These are phyloP conservation scores for Rhabditophanes sp. DNA, from an alignment of 2,888 invertebrate species.

Conservation along the genomic window DNA sequence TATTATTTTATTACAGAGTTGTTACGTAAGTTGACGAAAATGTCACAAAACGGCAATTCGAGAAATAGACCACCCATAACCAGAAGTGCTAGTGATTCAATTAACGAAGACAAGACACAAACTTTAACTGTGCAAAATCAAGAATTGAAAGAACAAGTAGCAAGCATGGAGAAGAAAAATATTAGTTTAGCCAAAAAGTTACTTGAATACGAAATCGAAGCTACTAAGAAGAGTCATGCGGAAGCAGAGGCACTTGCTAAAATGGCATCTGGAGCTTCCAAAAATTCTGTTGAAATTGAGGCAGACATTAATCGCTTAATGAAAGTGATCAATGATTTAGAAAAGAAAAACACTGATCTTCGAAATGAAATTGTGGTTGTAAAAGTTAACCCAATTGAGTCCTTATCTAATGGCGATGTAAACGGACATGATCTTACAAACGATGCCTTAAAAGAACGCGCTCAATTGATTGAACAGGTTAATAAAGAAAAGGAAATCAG, in stretches of 20 bases:
- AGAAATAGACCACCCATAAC: constrained; percentile 22
- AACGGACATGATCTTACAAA: too few species aligned
- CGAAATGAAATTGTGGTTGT: constrained; percentile 6
- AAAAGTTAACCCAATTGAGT: too few species aligned
- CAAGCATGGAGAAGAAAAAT: constrained; percentile 66
- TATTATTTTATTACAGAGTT: too few species aligned
- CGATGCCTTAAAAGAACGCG: too few species aligned
- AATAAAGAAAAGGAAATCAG: constrained; percentile 11
- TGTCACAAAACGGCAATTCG: constrained; percentile 53
- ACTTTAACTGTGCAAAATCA: constrained; percentile 59
- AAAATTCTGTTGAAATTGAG: constrained; percentile 31
- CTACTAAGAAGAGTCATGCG: constrained; percentile 53
- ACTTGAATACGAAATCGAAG: constrained; percentile 44
- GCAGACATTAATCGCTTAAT: constrained; percentile 29
- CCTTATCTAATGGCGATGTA: too few species aligned
- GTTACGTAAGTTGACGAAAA: constrained; percentile 76
- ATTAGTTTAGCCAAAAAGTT: constrained; percentile 17
- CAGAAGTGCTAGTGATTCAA: constrained; percentile 21
- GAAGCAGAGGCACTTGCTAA: constrained; percentile 3
- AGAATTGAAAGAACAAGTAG: constrained; percentile 65
- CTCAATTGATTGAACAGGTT: constrained; percentile 55
- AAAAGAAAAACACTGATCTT: constrained; percentile 20
- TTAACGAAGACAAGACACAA: too few species aligned
- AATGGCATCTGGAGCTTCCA: constrained; percentile 12
- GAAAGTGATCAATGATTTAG: constrained; percentile 30